Base-by-base conservation (phyloP, 2,797 vertebrate species). In the Pachyuromys duprasi region DNA sequence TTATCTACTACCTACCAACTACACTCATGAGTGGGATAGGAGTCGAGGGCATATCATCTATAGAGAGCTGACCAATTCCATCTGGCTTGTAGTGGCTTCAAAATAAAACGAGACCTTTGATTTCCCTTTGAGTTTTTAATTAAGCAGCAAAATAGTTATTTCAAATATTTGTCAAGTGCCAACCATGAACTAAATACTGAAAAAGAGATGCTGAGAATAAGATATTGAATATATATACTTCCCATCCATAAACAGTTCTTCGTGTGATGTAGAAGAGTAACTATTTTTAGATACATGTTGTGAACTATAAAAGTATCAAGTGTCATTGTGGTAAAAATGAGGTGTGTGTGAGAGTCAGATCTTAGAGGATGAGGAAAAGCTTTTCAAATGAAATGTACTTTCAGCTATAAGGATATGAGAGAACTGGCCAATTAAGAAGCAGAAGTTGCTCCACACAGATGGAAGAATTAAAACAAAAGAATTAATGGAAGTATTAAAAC, bases 381-480 rank as follows among this genome's bases (percentile, higher is more conserved):
- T 86, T 95, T 78, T 67, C 53, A 67, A 76, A 90, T 81, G 39
- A 95, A 91, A 89, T 92, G 33, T 13, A n/a, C 5, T 86, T 67
- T 90, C 70, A 81, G n/a, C 12, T 75, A 22, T 63, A 76, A 93
- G 13, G 24, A 72, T 81, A 49, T 18, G 31, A 81, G 36, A 18
- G 26, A 83, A 39, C 18, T 83, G 26, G 5, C 83, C 33, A 13
- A 83, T 22, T 89, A 86, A 93, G 5, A 86, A 74, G 33, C 2
- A 91, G 31, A 95, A 49, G 79, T 83, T 87, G 2, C 55, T 94
- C 65, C 39, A 86, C 5, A 26, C 6, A 67, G 33, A 92, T 36
- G 39, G 1, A n/a, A 82, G 13, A 87, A 79, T 26, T n/a, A n/a
- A n/a, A n/a, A n/a, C n/a, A n/a, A n/a, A n/a, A n/a, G n/a, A n/a